Evolutionary conservation across 2,113 vertebrate species (phyloP), one percentile per base, ranked within the genome.

Genomic region (Beaufortia kweichowensis): DNA sequence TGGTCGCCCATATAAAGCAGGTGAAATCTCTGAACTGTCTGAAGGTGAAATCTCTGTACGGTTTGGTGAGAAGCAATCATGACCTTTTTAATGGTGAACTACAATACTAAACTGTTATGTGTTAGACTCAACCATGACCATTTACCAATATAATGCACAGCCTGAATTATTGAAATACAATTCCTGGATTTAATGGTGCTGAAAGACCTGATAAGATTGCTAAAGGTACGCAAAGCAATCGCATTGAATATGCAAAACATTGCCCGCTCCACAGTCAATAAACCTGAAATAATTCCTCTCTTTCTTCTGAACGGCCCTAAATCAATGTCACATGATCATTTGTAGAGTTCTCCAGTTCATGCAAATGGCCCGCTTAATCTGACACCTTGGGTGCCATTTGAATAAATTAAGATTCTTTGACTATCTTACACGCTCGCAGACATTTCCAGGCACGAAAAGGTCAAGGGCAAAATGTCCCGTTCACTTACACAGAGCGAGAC

Each of bases 401-500:
- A 55, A 73, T 74, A 77, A 77, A 72, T 76, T n/a, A 83, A 67
- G 67, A 48, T 29, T 75, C 24, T 63, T 66, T 46, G 23, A n/a
- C 74, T 57, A 62, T 59, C 43, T 6, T 68, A 74, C 59, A 65
- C 15, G 39, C 19, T 65, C 61, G 33, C 6, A 68, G 62, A 57
- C 62, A 68, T 72, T 73, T 77, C 28, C 56, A 73, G 68, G 28
- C 15, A 68, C 0, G 41, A 39, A 68, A 67, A 79, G 72, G 81
- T 76, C 39, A 76, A 69, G 59, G 65, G 23, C 65, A 53, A 72
- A 24, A 29, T 10, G 57, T 69, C 35, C 64, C 17, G 53, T 56
- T 26, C 17, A n/a, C 14, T 50, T 57, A 41, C 55, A 64, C 21
- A 48, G 60, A 55, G 31, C 35, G 55, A 75, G 19, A 72, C 14